These are phyloP conservation scores for Conops quadrifasciatus DNA, from an alignment of 2,888 invertebrate genomes.

Conservation along the genomic window DNA sequence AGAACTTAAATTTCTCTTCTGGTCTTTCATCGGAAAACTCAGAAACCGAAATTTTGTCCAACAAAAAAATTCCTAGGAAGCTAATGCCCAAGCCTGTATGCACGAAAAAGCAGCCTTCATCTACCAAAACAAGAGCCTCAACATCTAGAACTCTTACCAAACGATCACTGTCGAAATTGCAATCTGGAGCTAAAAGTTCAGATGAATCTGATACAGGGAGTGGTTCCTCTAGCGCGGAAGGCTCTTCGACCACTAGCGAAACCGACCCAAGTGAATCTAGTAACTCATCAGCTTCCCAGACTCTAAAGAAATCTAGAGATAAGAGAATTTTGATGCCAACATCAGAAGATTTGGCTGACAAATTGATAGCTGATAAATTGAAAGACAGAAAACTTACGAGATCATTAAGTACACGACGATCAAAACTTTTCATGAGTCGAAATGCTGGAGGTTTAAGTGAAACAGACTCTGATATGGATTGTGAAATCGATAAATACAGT, in stretches of 20 bases:
- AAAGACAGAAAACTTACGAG: slow-evolving; percentile 72
- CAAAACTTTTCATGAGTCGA: slow-evolving; percentile 69
- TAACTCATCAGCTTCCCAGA: slow-evolving; percentile 41
- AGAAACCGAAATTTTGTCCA: slow-evolving; percentile 65
- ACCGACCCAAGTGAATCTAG: slow-evolving; percentile 52
- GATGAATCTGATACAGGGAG: slow-evolving; percentile 43
- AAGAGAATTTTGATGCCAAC: slow-evolving; percentile 45
- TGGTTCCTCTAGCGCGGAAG: slow-evolving; percentile 52
- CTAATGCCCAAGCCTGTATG: slow-evolving; percentile 2
- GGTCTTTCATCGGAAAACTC: slow-evolving; percentile 76
- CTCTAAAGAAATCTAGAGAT: slow-evolving; percentile 30
- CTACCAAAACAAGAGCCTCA: slow-evolving; percentile 30
- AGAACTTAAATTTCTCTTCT: slow-evolving; percentile 71
- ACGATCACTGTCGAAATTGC: slow-evolving; percentile 44
- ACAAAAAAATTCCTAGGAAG: slow-evolving; percentile 43
- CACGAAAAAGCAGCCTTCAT: background rate
- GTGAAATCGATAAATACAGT: slow-evolving; percentile 65
- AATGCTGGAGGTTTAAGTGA: slow-evolving; percentile 62
- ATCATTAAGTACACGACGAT: slow-evolving; percentile 75
- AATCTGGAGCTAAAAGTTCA: slow-evolving; percentile 32
- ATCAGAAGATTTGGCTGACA: slow-evolving; percentile 55
- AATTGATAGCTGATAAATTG: slow-evolving; percentile 46
- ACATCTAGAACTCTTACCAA: slow-evolving; percentile 57
- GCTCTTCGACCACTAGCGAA: slow-evolving; percentile 57
- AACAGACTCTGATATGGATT: slow-evolving; percentile 58